Evolutionary conservation across 2,113 vertebrate species (phyloP), one percentile per base, ranked within the genome.

Genomic region (Acinonyx jubatus): DNA sequence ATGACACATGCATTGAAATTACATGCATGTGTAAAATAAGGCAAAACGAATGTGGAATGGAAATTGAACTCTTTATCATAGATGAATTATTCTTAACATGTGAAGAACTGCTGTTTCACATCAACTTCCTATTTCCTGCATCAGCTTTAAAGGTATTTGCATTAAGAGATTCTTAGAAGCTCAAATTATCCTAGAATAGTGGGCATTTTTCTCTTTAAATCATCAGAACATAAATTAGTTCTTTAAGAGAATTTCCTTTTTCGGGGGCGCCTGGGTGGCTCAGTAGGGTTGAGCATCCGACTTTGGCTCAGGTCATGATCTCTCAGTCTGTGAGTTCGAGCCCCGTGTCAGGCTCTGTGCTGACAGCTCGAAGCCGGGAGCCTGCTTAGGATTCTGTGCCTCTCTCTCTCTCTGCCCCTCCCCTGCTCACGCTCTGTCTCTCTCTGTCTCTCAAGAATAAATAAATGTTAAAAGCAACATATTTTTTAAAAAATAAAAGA

Each of bases 71-170:
- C 50, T 73, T 74, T 48, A 79, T 86, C 65, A 76, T 66, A 88
- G 52, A 36, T 48, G 45, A 92, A 73, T 50, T 66, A 89, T 94
- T 92, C 1, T 78, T 57, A 97, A 93, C 92, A 95, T 68, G 57
- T 83, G 84, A 73, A 97, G 66, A 76, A 74, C 25, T 74, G n/a
- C 25, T 96, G 25, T 81, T 93, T 90, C 52, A 55, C 31, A 83
- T 31, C 55, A 65, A 71, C 80, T 92, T 93, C 65, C 12, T 41
- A 25, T 89, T 81, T 94, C 31, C 69, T 78, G 45, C 14, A 68
- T 45, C 55, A 91, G 48, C 23, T 88, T 74, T 69, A 76, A 95
- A 96, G 69, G 16, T 66, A 78, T 10, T 21, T 45, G 81, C 82
- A 83, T 94, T 95, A 79, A 81, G 23, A 29, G 33, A 92, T 89